Evolutionary conservation across 2,797 vertebrate genomes (phyloP).

Genomic region (Eremophila alpestris): DNA sequence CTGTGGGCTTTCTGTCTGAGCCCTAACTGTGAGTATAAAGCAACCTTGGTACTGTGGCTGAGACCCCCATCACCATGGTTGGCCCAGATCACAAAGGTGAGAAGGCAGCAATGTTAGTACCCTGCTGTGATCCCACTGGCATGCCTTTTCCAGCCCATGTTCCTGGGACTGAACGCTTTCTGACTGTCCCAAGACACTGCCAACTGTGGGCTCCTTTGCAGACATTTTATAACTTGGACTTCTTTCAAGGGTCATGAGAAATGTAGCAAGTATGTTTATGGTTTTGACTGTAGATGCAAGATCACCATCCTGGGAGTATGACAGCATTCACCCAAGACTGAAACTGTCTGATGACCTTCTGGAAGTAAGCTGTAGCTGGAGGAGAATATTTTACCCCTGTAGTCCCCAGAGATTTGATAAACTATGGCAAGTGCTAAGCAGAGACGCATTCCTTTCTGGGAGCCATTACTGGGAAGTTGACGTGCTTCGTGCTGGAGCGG

Average conservation of each 20-base stretch:
- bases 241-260: not conserved
- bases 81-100: not conserved
- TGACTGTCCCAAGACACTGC: not conserved
- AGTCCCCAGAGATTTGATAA: conserved; percentile 66
- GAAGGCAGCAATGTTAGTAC: not conserved
- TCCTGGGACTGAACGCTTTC: not conserved
- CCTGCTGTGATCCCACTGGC: not conserved
- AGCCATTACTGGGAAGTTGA: conserved; percentile 82
- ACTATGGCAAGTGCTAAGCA: conserved; percentile 75
- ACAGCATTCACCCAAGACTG: conserved; percentile 73
- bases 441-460: conserved; percentile 74
- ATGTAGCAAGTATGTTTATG: not conserved
- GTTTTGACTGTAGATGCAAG: conserved; percentile 71
- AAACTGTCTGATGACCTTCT: conserved; percentile 66
- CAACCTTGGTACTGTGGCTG: not conserved
- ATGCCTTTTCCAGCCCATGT: not conserved
- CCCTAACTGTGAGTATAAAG: not conserved
- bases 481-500: conserved; percentile 67
- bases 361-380: conserved; percentile 54
- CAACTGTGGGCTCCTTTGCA: not conserved
- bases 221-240: not conserved
- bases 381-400: conserved; percentile 50
- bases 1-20: not conserved
- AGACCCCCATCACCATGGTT: not conserved
- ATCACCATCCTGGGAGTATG: conserved; percentile 70